Percentiles rank a stretch among this genome's conserved stretches.
Conservation (phyloP, 2,113 vertebrate genomes). For the Fregata magnificens region DNA sequence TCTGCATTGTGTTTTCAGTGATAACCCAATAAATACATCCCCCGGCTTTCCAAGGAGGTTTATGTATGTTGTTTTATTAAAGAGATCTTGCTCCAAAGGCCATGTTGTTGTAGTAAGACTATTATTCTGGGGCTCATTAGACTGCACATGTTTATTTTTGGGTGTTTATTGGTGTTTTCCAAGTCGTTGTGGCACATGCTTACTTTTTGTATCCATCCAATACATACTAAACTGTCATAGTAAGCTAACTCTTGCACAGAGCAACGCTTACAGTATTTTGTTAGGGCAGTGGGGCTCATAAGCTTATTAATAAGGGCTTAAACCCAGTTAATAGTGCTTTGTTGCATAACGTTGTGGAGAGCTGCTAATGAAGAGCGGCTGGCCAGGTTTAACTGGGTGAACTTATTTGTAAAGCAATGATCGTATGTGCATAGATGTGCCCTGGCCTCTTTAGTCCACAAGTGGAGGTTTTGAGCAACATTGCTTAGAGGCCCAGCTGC, state of each 20-base stretch:
- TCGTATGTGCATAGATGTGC: neutral
- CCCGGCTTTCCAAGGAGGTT: neutral
- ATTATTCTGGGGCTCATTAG: neutral
- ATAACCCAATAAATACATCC: neutral
- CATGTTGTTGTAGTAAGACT: neutral
- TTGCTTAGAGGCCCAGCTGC: neutral
- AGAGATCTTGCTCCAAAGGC: neutral
- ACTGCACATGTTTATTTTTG: neutral
- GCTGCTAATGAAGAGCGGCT: neutral
- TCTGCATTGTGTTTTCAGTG: neutral
- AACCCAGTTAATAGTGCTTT: neutral
- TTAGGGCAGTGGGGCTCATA: neutral
- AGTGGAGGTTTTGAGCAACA: neutral
- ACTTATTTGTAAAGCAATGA: neutral
- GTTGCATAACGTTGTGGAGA: neutral
- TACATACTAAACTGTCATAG: neutral
- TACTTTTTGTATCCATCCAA: neutral
- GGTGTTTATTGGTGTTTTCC: neutral
- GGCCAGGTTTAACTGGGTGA: neutral
- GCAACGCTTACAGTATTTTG: neutral
- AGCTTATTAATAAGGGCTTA: neutral
- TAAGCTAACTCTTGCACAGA: neutral
- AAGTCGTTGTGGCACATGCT: neutral
- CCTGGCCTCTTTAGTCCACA: neutral
- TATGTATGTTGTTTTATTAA: neutral